Evolutionary conservation across 2,888 invertebrate species (phyloP), one percentile per base, ranked within the genome.

Genomic region (Trypoxylon attenuatum): DNA sequence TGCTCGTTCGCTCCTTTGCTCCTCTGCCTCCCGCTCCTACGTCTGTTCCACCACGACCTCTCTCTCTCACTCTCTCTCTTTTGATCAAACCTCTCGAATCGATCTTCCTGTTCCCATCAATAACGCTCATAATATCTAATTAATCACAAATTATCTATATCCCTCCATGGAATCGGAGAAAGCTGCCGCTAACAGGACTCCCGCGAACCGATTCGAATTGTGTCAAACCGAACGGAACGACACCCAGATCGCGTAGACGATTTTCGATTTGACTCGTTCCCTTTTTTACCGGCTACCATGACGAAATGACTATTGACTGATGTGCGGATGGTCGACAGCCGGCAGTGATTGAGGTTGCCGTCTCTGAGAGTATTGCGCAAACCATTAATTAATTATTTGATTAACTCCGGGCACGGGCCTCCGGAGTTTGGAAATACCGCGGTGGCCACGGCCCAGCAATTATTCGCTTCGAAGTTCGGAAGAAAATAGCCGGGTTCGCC

Each of bases 101-200:
- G 33, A 33, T 33, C 33, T 33, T 13, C 5, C 69, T 76, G 78
- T 83, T 81, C 81, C 83, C 85, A 85, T 86, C 85, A 85, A 86
- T 86, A 85, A 86, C 74, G 75, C 81, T 80, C 77, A 82, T 82
- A 84, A 85, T 85, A 84, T 85, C 83, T 84, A 86, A 86, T 86
- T 86, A 86, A 86, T 86, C 86, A 86, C 78, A 77, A 79, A 84
- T 84, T 84, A 86, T 86, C 84, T 85, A 81, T 84, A 85, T 84
- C 80, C 75, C 41, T 47, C 50, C 27, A 38, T 27, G 23, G 47
- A 76, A 60, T 54, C 41, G 54, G 60, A 62, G 64, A 65, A 62
- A 58, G 61, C 54, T 22, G 42, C 45, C 49, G 23, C 13, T 43
- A 8, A 23, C n/a, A n/a, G n/a, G n/a, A n/a, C n/a, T n/a, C n/a